phyloP scores from a whole-genome alignment of 1,140 invertebrate species.

The Drosophila trapezifrons region DNA sequence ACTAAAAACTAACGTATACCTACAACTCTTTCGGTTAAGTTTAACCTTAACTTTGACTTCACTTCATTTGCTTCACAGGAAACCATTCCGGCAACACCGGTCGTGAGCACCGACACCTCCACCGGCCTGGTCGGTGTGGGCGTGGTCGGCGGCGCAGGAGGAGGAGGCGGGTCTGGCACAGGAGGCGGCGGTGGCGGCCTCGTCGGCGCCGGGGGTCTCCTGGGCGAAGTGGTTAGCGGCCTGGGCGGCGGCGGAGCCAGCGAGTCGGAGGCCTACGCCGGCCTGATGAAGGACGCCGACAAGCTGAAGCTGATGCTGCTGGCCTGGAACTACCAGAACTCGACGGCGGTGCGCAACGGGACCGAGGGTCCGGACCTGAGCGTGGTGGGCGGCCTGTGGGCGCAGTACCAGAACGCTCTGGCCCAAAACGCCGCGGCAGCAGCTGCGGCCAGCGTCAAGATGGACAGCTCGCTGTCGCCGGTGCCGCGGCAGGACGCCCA shows the following conservation, averaged over 20 bases:
- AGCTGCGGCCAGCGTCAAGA: conserved; percentile 67
- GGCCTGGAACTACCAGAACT: conserved; percentile 92
- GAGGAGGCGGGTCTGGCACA: conserved; percentile 37
- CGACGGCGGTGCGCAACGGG: conserved; percentile 86
- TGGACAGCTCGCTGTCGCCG: conserved; percentile 78
- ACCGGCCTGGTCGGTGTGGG: conserved; percentile 65
- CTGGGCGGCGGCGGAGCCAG: conserved; percentile 56
- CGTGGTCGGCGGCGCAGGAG: conserved; percentile 40
- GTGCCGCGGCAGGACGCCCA: conserved; percentile 71
- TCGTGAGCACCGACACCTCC: conserved; percentile 69
- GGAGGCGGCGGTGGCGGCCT: conserved; percentile 19
- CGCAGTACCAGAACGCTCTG: conserved; percentile 87
- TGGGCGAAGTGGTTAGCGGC: conserved; percentile 51
- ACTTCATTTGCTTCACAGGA: conserved; percentile 37
- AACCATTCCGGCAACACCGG: conserved; percentile 80
- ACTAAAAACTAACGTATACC: too few relatives aligned
- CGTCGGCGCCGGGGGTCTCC: conserved; percentile 50
- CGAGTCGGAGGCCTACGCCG: conserved; percentile 80
- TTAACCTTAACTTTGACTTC: not conserved
- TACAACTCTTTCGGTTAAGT: too few relatives aligned
- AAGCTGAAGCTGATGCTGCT: conserved; percentile 93
- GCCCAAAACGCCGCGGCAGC: conserved; percentile 78
- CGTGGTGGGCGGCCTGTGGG: conserved; percentile 90
- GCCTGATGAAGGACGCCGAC: conserved; percentile 90
- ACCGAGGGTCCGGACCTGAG: conserved; percentile 83